Evolutionary conservation across 2,888 invertebrate genomes (phyloP).

Genomic region (Marronus borbonicus): DNA sequence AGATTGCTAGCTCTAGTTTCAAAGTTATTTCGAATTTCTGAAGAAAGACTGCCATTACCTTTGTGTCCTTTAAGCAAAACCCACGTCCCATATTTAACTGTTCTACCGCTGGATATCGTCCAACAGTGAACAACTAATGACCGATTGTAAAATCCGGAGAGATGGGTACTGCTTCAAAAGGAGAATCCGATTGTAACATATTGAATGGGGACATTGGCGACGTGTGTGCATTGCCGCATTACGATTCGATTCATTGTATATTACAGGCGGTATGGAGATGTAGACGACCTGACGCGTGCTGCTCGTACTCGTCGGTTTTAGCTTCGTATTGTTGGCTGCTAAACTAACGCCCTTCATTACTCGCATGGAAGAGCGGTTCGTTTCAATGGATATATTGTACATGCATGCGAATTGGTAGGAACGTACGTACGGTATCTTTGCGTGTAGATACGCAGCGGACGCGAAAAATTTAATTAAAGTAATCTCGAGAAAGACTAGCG

Average conservation of each 20-base stretch:
- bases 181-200: slow-evolving; percentile 16
- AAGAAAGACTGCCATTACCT: too few relatives aligned
- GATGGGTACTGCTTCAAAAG: neutral
- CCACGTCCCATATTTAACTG: too few relatives aligned
- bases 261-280: neutral
- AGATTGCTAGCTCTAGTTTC: too few relatives aligned
- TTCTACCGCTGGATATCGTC: neutral
- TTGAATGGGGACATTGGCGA: neutral
- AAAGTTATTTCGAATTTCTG: too few relatives aligned
- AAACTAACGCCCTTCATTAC: neutral
- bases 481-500: neutral
- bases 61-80: too few relatives aligned
- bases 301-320: neutral
- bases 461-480: slow-evolving; percentile 9
- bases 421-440: neutral
- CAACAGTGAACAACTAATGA: neutral
- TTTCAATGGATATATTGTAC: slow-evolving; percentile 1
- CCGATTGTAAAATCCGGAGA: neutral
- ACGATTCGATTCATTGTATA: neutral
- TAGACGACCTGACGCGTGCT: too few relatives aligned
- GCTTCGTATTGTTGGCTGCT: neutral
- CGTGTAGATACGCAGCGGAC: neutral
- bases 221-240: slow-evolving; percentile 4
- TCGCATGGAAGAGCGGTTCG: neutral
- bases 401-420: neutral